A percentile compares a stretch with the other conserved stretches of the same genome.
Conservation (phyloP, 2,113 vertebrate species). For the Sinocyclocheilus anophthalmus region DNA sequence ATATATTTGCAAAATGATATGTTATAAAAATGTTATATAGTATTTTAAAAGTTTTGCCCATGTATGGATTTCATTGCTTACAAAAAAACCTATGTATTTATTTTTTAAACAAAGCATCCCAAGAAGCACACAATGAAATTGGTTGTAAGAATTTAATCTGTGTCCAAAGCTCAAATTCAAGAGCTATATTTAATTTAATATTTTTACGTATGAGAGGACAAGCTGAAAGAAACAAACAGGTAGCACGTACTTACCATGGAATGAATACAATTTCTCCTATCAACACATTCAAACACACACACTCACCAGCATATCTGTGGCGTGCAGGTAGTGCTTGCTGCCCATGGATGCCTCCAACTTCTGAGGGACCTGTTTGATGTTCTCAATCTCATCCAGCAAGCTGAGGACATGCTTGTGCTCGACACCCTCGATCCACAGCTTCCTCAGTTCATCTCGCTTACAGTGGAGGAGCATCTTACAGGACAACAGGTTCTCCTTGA, state of each 20-base stretch:
- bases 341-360: conserved; percentile 91
- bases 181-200: neutral
- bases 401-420: conserved; percentile 98
- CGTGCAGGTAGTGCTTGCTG: conserved; percentile 94
- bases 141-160: neutral
- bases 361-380: conserved; percentile 97
- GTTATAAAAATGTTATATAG: too few relatives aligned
- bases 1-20: too few relatives aligned
- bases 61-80: too few relatives aligned
- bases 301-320: conserved; percentile 97
- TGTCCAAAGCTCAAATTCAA: neutral
- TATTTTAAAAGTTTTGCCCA: too few relatives aligned
- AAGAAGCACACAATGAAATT: neutral
- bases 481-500: conserved; percentile 97
- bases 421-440: conserved; percentile 98
- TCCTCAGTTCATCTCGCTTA: conserved; percentile 94
- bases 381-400: conserved; percentile 96
- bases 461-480: conserved; percentile 99
- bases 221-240: neutral
- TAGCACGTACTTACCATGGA: neutral
- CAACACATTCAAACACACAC: conserved; percentile 33
- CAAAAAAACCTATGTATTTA: too few relatives aligned
- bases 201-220: neutral
- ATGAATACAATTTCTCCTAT: neutral
- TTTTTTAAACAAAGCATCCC: too few relatives aligned